A percentile compares a stretch with the other conserved stretches of the same genome.
phyloP scores from a whole-genome alignment of 1,140 invertebrate species.

The Aphidius ervi region DNA sequence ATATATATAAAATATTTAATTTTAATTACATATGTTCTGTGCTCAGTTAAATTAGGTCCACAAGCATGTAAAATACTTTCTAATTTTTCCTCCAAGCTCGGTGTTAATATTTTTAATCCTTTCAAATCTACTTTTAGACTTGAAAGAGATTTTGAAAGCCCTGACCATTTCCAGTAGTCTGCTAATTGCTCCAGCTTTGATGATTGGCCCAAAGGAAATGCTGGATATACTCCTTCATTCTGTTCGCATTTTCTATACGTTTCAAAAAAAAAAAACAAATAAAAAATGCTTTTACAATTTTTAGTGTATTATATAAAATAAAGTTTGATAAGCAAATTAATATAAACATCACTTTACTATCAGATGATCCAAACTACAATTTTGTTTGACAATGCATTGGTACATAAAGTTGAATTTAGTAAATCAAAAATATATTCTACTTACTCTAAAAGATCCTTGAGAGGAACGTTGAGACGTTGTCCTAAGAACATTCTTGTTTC shows the following conservation, averaged over 20 bases:
- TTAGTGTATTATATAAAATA: too few species aligned
- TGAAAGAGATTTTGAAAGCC: slow-evolving; percentile 53
- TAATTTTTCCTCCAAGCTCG: slow-evolving; percentile 57
- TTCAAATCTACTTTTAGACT: slow-evolving; percentile 51
- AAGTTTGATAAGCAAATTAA: too few species aligned
- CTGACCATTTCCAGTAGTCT: slow-evolving; percentile 61
- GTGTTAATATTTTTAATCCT: slow-evolving; percentile 54
- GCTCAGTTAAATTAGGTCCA: slow-evolving; percentile 64
- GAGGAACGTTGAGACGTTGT: slow-evolving; percentile 33
- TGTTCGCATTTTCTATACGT: slow-evolving; percentile 62
- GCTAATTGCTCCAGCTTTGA: slow-evolving; percentile 61
- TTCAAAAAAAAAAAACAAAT: slow-evolving; percentile 2
- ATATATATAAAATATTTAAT: not conserved
- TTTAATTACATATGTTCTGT: slow-evolving; percentile 51
- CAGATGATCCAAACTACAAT: too few species aligned
- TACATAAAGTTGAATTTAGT: not conserved
- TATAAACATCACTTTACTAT: too few species aligned
- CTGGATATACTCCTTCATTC: slow-evolving; percentile 65
- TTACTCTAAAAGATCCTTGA: slow-evolving; percentile 46
- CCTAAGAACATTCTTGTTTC: slow-evolving; percentile 43
- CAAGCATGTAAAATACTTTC: slow-evolving; percentile 62
- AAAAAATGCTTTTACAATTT: not conserved
- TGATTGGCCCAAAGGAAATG: slow-evolving; percentile 65
- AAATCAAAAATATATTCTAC: not conserved
- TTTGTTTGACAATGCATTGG: not conserved